Evolutionary conservation across 2,888 invertebrate genomes (phyloP), one percentile per base, ranked within the genome.

Genomic region (Mythimna ferrago): DNA sequence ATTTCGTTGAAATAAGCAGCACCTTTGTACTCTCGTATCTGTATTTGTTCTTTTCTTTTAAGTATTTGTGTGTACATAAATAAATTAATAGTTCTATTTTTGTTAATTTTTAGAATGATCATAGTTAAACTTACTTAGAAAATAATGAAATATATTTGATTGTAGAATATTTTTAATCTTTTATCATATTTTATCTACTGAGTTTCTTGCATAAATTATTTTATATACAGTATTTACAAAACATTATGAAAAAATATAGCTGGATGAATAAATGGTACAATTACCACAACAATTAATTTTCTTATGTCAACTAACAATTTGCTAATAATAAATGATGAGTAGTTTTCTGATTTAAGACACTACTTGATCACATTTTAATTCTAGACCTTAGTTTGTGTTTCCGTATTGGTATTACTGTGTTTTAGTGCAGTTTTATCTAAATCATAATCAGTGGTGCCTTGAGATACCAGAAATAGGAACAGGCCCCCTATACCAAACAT

Each of bases 181-280:
- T 83, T 86, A 88, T 89, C 89, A 90, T 86, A 87, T 86, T 85
- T 86, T 83, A 64, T 66, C 67, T 80, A 76, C 67, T 69, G 76
- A 80, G 67, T 72, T 83, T 53, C 11, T 60, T 41, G 56, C 58
- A 86, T 68, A 65, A 68, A 73, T 70, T 72, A 81, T 82, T 63
- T 63, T 92, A 89, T 92, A 83, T 92, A 93, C 92, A 93, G 86
- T 92, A 91, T 92, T 87, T 91, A 92, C 89, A 93, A 87, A 84
- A 66, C 64, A 77, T 53, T 54, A 65, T 73, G 41, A 58, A 67
- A 73, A 76, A 60, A 72, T 68, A 82, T 57, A 83, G 51, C 56
- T 64, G 44, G 35, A 60, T 60, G 64, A 78, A 58, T 60, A 4
- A 69, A 63, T 64, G 35, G 26, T 71, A 68, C 11, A 35, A 48